Evolutionary conservation across 2,888 invertebrate species (phyloP), one percentile per base, ranked within the genome.

Genomic region (Poecilobothrus nobilitatus): DNA sequence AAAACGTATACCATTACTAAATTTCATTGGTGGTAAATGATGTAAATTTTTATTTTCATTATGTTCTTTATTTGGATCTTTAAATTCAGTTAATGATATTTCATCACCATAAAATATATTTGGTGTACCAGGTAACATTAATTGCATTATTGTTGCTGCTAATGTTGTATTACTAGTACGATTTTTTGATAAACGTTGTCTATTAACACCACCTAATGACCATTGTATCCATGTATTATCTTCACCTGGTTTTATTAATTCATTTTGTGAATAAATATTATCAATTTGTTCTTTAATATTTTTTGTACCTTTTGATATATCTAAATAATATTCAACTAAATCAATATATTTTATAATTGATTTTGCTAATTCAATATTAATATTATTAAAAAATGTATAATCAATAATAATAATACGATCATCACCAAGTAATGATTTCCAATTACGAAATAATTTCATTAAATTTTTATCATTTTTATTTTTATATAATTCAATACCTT

Each of bases 101-200:
- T 96, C 95, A 79, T 96, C 95, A 0, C 95, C 95, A 80, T 96
- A 96, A 81, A 95, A 94, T 74, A 95, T 88, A 73, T 88, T 91
- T 0, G 94, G 88, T 1, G 94, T 92, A 10, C 87, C 97, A 0
- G 95, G 95, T 62, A 97, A 83, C 82, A 91, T 87, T 77, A 95
- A 84, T 76, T 92, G 89, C 74, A 97, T 83, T 72, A 93, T 83
- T 1, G 87, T 85, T 7, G 89, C 85, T 1, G 89, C 89, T 65
- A 90, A 81, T 33, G 89, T 89, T 33, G 87, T 88, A 75, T 91
- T 90, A 0, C 80, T 76, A 72, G 84, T 83, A 10, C 70, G 62
- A 1, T 83, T 82, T 10, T 88, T 86, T 1, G 87, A 84, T 37
- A 90, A 78, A 69, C 91, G 84, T 67, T 84, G 84, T 5, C 72